Percentiles rank a stretch among this genome's conserved stretches.
Conservation (phyloP, 1,140 invertebrate species). For the Pogonognathellus flavescens region DNA sequence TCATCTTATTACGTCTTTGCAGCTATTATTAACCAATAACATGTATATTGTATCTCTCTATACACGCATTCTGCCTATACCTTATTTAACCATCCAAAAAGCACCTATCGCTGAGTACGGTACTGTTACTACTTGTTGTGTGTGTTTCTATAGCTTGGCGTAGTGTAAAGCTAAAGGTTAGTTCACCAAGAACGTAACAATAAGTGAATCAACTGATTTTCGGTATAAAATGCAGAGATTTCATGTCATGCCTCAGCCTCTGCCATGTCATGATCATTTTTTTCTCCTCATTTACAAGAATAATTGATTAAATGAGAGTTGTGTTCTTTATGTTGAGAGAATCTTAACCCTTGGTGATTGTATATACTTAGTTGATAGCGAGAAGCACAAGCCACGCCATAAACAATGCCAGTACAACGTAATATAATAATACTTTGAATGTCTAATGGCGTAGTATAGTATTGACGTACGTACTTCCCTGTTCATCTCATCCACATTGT, state of each 20-base stretch:
- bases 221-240: background rate
- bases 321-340: background rate
- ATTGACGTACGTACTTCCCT: too few species aligned
- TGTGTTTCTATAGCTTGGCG: too few species aligned
- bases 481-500: too few species aligned
- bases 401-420: background rate
- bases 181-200: background rate
- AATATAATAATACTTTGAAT: too few species aligned
- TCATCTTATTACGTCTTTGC: background rate
- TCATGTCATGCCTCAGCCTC: slow-evolving; percentile 19
- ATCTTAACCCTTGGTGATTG: background rate
- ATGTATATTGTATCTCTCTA: background rate
- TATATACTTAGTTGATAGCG: too few species aligned
- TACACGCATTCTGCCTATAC: background rate
- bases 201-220: background rate
- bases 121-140: background rate
- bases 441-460: too few species aligned
- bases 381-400: background rate
- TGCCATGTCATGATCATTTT: slow-evolving; percentile 51
- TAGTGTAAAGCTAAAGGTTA: background rate
- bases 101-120: background rate
- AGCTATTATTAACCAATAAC: slow-evolving; percentile 5
- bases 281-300: slow-evolving; percentile 26
- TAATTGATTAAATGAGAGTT: slow-evolving; percentile 46
- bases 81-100: too few species aligned